A percentile compares a stretch with the other conserved stretches of the same genome.
Conservation (phyloP, 2,888 invertebrate species). For the Sinhomidia bicolor region DNA sequence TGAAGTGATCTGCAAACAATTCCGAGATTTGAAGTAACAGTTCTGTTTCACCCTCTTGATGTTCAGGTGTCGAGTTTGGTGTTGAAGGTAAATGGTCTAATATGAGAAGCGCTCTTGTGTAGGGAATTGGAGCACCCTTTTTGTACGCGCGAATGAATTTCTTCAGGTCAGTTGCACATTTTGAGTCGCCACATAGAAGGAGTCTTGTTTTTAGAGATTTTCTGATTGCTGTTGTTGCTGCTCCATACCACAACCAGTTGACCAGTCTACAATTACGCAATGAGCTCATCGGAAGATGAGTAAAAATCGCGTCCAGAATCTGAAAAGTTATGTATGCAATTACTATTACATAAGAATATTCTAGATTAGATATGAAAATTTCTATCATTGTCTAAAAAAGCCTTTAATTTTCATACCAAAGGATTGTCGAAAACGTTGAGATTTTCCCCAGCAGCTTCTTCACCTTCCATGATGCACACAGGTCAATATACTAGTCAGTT, state of each 20-base stretch:
- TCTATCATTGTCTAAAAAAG: too few species aligned
- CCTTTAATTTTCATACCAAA: slow-evolving; percentile 24
- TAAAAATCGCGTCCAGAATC: slow-evolving; percentile 51
- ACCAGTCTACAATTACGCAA: slow-evolving; percentile 47
- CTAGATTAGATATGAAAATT: neutral
- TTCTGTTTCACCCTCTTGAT: slow-evolving; percentile 50
- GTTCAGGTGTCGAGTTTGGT: neutral
- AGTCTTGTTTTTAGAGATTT: slow-evolving; percentile 54
- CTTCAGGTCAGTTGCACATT: slow-evolving; percentile 27
- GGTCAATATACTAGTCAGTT: neutral
- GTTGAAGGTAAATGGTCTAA: slow-evolving; percentile 54
- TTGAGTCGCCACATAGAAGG: slow-evolving; percentile 49
- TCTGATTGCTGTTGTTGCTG: slow-evolving; percentile 27
- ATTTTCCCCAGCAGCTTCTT: neutral
- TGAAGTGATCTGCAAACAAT: slow-evolving; percentile 46
- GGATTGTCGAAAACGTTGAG: slow-evolving; percentile 1
- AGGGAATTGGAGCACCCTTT: slow-evolving; percentile 38
- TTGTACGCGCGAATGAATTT: slow-evolving; percentile 23
- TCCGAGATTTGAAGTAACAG: slow-evolving; percentile 55
- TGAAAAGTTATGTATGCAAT: neutral
- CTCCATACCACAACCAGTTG: slow-evolving; percentile 37
- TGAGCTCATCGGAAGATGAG: slow-evolving; percentile 38
- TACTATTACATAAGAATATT: too few species aligned
- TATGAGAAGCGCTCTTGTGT: slow-evolving; percentile 50
- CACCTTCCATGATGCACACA: neutral